Base-by-base conservation (phyloP, 2,888 invertebrate genomes). In the Abrostola triplasia region DNA sequence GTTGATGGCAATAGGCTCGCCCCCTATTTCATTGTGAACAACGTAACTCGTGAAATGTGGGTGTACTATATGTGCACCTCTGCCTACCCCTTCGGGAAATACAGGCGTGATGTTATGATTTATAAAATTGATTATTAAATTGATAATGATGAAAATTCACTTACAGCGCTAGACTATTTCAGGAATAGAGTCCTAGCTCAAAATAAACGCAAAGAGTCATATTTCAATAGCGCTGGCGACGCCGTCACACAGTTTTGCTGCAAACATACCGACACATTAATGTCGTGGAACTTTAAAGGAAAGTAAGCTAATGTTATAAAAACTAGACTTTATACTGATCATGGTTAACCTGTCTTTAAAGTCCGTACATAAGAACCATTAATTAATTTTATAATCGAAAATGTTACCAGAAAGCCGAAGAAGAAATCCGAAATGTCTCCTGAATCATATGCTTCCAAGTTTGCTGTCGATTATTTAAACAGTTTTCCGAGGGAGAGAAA, bases 241-340 rank as follows among this genome's bases (percentile, higher is more conserved):
- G 84, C 87, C 24, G 79, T 79, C 36, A 78, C 77, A 52, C 82
- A 74, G 60, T 79, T 82, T 76, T 81, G 76, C 53, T 67, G 69
- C 10, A 82, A 86, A 65, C 72, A 82, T 49, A 76, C 80, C 8
- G 76, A 75, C 38, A 80, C 85, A 81, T 88, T 86, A 76, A 92
- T 93, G 91, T 92, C 92, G 80, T 90, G 91, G 89, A 89, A 86
- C 70, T 84, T 83, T 53, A 92, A 87, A 83, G 90, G 87, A 67
- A 91, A 90, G 93, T 93, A 79, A 88, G 92, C 69, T 49, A 37
- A 50, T 35, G 37, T n/a, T 8, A 11, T 38, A 51, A 10, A 40
- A 37, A n/a, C 8, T 6, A 12, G 24, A 8, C 6, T 7, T 0
- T n/a, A 38, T 44, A 36, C 35, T 7, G 35, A 11, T 10, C 6